Percentiles rank a stretch among this genome's conserved stretches.
These are phyloP conservation scores for Metridium senile DNA, from an alignment of 92 coral and sea anemone genomes.

Conservation along the genomic window DNA sequence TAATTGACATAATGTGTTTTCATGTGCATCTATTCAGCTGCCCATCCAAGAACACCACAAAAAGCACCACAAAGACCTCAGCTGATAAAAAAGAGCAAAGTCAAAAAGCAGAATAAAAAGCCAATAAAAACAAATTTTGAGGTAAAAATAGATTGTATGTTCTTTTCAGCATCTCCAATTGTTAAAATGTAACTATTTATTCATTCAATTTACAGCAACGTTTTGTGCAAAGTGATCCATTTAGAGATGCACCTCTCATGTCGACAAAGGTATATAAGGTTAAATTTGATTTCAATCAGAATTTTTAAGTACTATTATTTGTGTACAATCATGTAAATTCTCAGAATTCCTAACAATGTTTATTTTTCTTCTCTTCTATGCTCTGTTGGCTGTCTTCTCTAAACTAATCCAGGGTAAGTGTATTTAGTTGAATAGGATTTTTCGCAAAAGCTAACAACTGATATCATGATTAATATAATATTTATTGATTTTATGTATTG, in stretches of 20 bases:
- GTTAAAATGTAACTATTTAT: neutral
- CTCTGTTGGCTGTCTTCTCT: too few relatives aligned
- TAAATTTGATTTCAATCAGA: too few relatives aligned
- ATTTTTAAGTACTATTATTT: too few relatives aligned
- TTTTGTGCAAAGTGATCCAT: slow-evolving; percentile 59
- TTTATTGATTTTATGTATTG: too few relatives aligned
- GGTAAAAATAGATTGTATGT: slow-evolving; percentile 25
- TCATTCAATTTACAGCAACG: slow-evolving; percentile 58
- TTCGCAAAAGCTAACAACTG: too few relatives aligned
- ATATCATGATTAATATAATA: too few relatives aligned
- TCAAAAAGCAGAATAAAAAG: slow-evolving; percentile 70
- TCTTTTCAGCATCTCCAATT: neutral
- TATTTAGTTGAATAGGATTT: too few relatives aligned
- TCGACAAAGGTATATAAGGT: slow-evolving; percentile 70
- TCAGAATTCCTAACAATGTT: too few relatives aligned
- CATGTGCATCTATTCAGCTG: slow-evolving; percentile 39
- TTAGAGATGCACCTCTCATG: slow-evolving; percentile 67
- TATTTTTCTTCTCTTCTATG: too few relatives aligned
- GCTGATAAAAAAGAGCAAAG: slow-evolving; percentile 82
- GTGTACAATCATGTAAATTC: too few relatives aligned
- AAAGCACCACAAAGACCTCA: slow-evolving; percentile 82
- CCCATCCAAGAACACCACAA: slow-evolving; percentile 84
- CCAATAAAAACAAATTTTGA: slow-evolving; percentile 87
- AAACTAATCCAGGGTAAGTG: too few relatives aligned
- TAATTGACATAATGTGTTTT: too few relatives aligned